phyloP scores from a whole-genome alignment of 2,113 vertebrate species.

The Rhynchopsitta pachyrhyncha region DNA sequence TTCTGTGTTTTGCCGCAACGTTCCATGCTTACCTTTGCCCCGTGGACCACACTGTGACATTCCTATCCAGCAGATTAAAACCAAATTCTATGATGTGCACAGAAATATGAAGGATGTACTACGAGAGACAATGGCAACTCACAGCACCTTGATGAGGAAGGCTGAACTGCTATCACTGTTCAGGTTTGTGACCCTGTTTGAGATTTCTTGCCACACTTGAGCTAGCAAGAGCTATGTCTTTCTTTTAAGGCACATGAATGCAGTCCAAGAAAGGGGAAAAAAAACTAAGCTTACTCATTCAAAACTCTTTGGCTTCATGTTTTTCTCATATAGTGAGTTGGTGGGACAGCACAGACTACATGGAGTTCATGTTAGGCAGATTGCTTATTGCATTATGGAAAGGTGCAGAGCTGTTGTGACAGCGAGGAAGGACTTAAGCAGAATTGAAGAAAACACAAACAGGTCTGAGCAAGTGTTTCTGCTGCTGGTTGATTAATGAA shows the following conservation, averaged over 20 bases:
- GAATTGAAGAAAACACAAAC: neutral
- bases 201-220: neutral
- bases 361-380: neutral
- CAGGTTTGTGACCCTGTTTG: neutral
- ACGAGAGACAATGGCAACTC: neutral
- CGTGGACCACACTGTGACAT: neutral
- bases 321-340: neutral
- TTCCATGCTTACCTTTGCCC: neutral
- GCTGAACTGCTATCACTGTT: neutral
- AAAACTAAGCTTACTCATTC: neutral
- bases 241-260: neutral
- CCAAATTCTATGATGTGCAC: neutral
- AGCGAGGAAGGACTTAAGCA: neutral
- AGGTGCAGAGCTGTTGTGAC: neutral
- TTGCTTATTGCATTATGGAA: neutral
- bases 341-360: neutral
- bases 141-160: neutral
- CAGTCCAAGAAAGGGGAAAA: neutral
- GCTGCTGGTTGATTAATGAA: neutral
- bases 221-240: neutral
- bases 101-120: neutral
- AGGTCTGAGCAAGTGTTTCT: neutral
- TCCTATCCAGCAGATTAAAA: neutral
- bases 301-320: neutral
- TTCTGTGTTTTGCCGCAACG: neutral